Conservation (phyloP, 2,888 invertebrate genomes). For the Selenia dentaria region DNA sequence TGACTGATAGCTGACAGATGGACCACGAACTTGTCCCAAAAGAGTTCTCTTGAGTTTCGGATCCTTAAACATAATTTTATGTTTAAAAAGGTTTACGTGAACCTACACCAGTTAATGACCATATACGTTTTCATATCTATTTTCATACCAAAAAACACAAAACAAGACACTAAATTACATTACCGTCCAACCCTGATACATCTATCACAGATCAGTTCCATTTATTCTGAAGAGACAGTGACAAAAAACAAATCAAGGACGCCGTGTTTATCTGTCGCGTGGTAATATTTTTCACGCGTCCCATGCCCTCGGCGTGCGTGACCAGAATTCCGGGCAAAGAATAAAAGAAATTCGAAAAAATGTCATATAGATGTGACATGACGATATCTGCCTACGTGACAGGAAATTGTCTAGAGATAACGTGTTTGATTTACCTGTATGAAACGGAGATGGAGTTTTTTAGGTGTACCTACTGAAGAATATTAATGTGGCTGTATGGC, state of each 20-base stretch:
- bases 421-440: slow-evolving; percentile 14
- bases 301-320: slow-evolving; percentile 47
- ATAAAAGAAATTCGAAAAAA: slow-evolving; percentile 22
- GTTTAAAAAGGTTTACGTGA: too few species aligned
- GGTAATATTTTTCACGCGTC: slow-evolving; percentile 60
- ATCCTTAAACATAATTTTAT: too few species aligned
- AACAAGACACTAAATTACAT: not conserved
- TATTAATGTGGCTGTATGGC: not conserved
- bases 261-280: slow-evolving; percentile 51
- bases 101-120: too few species aligned
- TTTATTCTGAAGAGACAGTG: slow-evolving; percentile 31
- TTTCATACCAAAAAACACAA: not conserved
- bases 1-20: too few species aligned
- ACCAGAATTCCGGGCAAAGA: slow-evolving; percentile 46
- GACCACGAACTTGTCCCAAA: too few species aligned
- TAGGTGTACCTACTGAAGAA: not conserved
- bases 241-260: slow-evolving; percentile 56
- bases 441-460: slow-evolving; percentile 1
- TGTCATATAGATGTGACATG: slow-evolving; percentile 32
- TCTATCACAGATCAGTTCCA: slow-evolving; percentile 22
- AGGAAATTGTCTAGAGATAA: slow-evolving; percentile 15
- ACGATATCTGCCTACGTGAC: slow-evolving; percentile 19
- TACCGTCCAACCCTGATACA: not conserved
- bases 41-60: too few species aligned
- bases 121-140: too few species aligned